Percentiles rank a stretch among this genome's conserved stretches.
Conservation (phyloP, 2,888 invertebrate species). For the Lacanobia wlatinum region DNA sequence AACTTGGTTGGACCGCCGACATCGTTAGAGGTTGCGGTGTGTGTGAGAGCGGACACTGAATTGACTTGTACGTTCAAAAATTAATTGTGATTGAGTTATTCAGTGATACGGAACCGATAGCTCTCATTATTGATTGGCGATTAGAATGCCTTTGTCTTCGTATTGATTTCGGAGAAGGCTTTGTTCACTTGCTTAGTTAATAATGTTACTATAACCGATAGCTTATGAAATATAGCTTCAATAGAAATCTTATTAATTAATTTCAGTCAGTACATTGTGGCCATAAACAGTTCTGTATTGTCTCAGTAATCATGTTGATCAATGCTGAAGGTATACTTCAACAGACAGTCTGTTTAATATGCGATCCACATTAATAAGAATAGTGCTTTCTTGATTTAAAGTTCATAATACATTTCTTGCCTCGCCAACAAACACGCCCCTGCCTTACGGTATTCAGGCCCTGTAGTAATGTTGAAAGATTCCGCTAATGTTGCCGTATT, state of each 20-base stretch:
- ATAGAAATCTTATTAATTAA: not conserved
- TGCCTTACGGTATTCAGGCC: slow-evolving; percentile 53
- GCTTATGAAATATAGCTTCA: not conserved
- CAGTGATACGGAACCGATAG: slow-evolving; percentile 14
- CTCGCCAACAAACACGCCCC: slow-evolving; percentile 37
- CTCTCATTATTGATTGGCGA: slow-evolving; percentile 4
- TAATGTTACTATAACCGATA: not conserved
- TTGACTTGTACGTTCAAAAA: slow-evolving; percentile 10
- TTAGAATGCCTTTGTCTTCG: slow-evolving; percentile 19
- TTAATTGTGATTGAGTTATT: slow-evolving; percentile 24
- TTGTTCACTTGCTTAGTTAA: not conserved
- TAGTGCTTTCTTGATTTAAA: not conserved
- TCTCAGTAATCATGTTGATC: not conserved
- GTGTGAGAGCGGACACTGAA: slow-evolving; percentile 43
- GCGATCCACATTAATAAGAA: not conserved
- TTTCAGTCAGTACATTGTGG: not conserved
- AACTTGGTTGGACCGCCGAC: slow-evolving; percentile 70
- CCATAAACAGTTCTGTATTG: no score
- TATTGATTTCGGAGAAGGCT: slow-evolving; percentile 10
- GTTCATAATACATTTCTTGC: not conserved
- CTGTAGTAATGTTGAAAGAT: slow-evolving; percentile 61
- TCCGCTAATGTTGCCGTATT: slow-evolving; percentile 67
- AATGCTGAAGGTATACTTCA: not conserved
- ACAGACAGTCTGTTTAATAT: not conserved
- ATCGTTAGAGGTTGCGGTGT: slow-evolving; percentile 57